Evolutionary conservation across 2,113 vertebrate species (phyloP).

Genomic region (Notarius quadriscutis): DNA sequence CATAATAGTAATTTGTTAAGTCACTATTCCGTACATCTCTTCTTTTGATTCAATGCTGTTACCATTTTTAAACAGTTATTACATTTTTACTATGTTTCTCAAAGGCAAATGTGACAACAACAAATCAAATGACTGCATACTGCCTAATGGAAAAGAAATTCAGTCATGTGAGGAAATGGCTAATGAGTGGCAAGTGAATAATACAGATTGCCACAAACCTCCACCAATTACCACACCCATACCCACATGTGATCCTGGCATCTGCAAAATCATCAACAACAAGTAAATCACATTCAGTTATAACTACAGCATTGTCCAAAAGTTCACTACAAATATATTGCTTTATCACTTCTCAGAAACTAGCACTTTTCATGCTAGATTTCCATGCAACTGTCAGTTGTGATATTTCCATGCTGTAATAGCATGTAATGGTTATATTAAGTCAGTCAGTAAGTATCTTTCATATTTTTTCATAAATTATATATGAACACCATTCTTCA

Average conservation of each 20-base stretch:
- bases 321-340: not conserved
- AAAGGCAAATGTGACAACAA: slow-evolving; percentile 86
- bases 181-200: slow-evolving; percentile 71
- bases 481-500: not conserved
- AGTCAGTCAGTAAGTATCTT: no score
- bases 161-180: slow-evolving; percentile 77
- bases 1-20: not conserved
- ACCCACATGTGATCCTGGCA: not conserved
- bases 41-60: not conserved
- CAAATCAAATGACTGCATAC: slow-evolving; percentile 79
- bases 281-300: slow-evolving; percentile 70
- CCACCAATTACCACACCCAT: not conserved
- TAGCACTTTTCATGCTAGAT: not conserved
- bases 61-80: not conserved
- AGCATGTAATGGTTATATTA: not conserved
- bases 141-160: slow-evolving; percentile 63
- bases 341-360: not conserved
- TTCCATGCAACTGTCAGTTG: not conserved
- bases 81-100: slow-evolving; percentile 22
- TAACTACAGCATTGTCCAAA: not conserved
- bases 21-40: not conserved
- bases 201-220: slow-evolving; percentile 55
- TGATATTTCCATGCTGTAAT: not conserved
- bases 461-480: not conserved
- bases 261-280: slow-evolving; percentile 80